phyloP scores from a whole-genome alignment of 2,888 invertebrate genomes.

The Chalcis sispes region DNA sequence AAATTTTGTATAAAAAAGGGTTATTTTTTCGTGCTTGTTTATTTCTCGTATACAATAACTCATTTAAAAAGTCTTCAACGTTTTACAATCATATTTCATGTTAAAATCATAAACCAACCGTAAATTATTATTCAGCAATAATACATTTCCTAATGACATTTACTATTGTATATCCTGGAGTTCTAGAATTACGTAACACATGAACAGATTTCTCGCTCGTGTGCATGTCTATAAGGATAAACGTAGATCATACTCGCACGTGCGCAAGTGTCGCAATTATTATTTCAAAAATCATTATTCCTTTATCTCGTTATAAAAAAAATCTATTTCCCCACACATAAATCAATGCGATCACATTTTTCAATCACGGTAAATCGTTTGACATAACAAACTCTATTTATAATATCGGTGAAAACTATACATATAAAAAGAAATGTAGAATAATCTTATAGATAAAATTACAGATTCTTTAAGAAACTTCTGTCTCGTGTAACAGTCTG shows the following conservation, averaged over 20 bases:
- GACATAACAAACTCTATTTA: too few species aligned
- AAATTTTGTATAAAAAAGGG: too few species aligned
- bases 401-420: too few species aligned
- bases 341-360: slow-evolving; percentile 1
- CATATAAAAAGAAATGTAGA: too few species aligned
- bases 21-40: too few species aligned
- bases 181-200: neutral
- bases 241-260: neutral
- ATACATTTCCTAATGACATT: slow-evolving; percentile 16
- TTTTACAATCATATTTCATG: too few species aligned
- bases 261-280: neutral
- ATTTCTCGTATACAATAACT: too few species aligned
- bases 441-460: too few species aligned
- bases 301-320: neutral
- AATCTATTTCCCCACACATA: neutral
- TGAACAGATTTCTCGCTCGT: neutral
- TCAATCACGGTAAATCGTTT: neutral
- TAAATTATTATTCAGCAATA: neutral
- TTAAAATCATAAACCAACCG: too few species aligned
- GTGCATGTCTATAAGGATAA: neutral
- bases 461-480: too few species aligned
- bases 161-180: neutral
- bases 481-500: too few species aligned
- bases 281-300: slow-evolving; percentile 27
- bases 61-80: too few species aligned